These are phyloP conservation scores for Hiodon tergisus DNA, from an alignment of 2,113 vertebrate species.

Conservation along the genomic window DNA sequence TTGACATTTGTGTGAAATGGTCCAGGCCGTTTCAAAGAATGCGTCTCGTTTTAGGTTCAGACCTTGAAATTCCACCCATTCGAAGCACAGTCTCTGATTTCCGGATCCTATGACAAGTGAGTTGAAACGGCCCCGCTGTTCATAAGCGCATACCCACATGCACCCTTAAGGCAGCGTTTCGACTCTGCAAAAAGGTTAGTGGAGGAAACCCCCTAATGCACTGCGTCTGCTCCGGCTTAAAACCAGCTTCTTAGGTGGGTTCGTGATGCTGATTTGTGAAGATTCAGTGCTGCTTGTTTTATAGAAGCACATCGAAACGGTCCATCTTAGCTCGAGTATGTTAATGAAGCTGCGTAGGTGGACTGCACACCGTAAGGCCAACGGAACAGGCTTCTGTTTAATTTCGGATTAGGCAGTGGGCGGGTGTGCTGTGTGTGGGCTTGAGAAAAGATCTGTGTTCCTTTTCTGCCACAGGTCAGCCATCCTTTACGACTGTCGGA, in stretches of 20 bases:
- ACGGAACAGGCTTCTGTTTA: too few relatives aligned
- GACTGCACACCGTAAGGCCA: too few relatives aligned
- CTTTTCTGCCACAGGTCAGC: slow-evolving; percentile 62
- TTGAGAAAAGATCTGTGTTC: not conserved
- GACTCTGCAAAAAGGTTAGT: too few relatives aligned
- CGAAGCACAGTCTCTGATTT: slow-evolving; percentile 92
- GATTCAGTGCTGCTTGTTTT: too few relatives aligned
- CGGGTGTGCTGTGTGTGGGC: not conserved
- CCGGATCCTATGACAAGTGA: slow-evolving; percentile 94
- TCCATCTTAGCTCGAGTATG: not conserved
- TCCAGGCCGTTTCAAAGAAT: not conserved
- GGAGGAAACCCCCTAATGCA: too few relatives aligned
- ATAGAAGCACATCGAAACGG: too few relatives aligned
- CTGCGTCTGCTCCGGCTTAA: too few relatives aligned
- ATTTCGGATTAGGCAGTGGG: not conserved
- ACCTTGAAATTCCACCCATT: slow-evolving; percentile 89
- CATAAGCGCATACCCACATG: not conserved
- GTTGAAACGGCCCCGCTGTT: slow-evolving; percentile 22
- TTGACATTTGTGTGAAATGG: not conserved
- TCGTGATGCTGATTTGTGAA: too few relatives aligned
- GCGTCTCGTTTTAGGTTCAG: slow-evolving; percentile 71
- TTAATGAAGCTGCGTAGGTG: too few relatives aligned
- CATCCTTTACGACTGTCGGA: slow-evolving; percentile 87
- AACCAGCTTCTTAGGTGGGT: too few relatives aligned
- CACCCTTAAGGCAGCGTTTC: too few relatives aligned